These are phyloP conservation scores for Watsonalla binaria DNA, from an alignment of 2,888 invertebrate genomes.

Conservation along the genomic window DNA sequence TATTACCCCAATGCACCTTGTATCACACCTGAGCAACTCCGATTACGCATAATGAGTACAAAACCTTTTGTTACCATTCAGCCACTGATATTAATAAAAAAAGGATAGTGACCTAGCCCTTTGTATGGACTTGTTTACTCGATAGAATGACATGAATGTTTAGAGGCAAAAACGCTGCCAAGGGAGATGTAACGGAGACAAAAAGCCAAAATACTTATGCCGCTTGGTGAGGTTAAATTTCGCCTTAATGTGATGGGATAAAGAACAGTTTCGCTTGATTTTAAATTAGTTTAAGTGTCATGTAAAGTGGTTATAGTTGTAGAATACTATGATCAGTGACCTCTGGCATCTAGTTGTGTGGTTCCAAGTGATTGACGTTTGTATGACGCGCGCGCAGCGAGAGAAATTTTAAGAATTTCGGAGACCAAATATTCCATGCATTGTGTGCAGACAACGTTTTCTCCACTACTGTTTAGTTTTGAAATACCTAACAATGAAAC, in stretches of 20 bases:
- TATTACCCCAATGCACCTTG: constrained; percentile 48
- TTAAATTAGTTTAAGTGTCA: constrained; percentile 12
- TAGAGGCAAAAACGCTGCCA: constrained; percentile 53
- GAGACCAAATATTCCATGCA: constrained; percentile 37
- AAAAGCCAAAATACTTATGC: constrained; percentile 27
- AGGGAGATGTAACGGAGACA: constrained; percentile 43
- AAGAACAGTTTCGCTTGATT: constrained; percentile 22
- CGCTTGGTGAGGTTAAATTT: constrained; percentile 24
- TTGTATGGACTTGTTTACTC: constrained; percentile 68
- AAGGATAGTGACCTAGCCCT: constrained; percentile 61
- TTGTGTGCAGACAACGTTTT: constrained; percentile 28
- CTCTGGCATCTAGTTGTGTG: constrained; percentile 66
- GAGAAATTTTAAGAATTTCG: constrained; percentile 61
- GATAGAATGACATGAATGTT: constrained; percentile 66
- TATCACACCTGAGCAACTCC: constrained; percentile 71
- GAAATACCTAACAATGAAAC: background rate
- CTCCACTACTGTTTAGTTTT: constrained; percentile 19
- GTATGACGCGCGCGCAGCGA: constrained; percentile 56
- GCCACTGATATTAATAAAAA: constrained; percentile 71
- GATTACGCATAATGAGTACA: constrained; percentile 68
- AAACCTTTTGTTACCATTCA: constrained; percentile 68
- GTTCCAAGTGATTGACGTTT: constrained; percentile 67
- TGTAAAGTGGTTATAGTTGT: constrained; percentile 30
- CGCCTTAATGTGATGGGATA: constrained; percentile 21
- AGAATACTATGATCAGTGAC: constrained; percentile 63